A percentile compares a stretch with the other conserved stretches of the same genome.
Evolutionary conservation across 2,888 invertebrate genomes (phyloP).

Genomic region (Nephrotoma appendiculata): DNA sequence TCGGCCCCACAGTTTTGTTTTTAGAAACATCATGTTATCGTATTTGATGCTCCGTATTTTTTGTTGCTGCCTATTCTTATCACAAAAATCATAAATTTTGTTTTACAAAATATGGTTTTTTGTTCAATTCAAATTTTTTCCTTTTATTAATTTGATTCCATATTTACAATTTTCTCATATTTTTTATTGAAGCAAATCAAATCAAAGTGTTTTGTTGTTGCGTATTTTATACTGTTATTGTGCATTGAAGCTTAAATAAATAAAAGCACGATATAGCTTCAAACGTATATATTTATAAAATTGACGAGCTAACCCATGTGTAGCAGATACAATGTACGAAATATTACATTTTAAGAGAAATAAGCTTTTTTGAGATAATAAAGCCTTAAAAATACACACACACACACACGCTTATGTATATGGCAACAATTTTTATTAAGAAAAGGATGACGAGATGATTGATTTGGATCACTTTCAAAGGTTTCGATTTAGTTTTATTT

Average conservation of each 20-base stretch:
- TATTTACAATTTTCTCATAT: background rate
- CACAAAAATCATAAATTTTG: background rate
- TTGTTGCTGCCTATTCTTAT: background rate
- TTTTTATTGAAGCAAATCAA: background rate
- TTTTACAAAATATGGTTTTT: background rate
- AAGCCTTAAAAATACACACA: background rate
- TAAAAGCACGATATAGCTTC: background rate
- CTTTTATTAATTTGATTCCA: background rate
- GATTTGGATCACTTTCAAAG: background rate
- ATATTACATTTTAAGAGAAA: background rate
- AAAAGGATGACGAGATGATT: background rate
- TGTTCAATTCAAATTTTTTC: background rate
- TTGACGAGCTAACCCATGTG: background rate
- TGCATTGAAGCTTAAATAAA: background rate
- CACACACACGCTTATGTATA: background rate
- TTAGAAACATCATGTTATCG: background rate
- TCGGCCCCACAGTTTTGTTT: background rate
- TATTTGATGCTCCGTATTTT: background rate
- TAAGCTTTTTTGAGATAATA: background rate
- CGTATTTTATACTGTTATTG: background rate
- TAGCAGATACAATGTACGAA: background rate
- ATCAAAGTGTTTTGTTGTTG: background rate
- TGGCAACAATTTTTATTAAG: background rate
- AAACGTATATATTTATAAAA: background rate
- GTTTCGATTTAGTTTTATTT: background rate